Conservation (phyloP, 2,888 invertebrate species). For the Muscina levida region DNA sequence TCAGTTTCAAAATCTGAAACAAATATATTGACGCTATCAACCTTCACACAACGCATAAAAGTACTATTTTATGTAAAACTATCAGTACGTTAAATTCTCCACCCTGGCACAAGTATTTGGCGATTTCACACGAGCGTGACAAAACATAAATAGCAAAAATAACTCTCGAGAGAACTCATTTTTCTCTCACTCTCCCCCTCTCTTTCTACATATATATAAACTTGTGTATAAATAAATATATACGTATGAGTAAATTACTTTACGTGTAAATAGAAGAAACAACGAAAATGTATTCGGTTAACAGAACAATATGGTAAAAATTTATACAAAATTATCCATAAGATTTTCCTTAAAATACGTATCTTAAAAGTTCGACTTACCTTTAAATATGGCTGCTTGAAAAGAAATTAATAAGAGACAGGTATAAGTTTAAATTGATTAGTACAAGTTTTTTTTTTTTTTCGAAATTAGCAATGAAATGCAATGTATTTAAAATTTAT, state of each 20-base stretch:
- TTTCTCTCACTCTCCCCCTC: slow-evolving; percentile 41
- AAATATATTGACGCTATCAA: too few species aligned
- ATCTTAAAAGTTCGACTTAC: slow-evolving; percentile 50
- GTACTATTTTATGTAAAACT: too few species aligned
- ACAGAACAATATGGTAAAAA: slow-evolving; percentile 7
- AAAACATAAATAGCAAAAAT: not conserved
- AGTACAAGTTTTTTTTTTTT: not conserved
- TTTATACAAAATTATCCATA: not conserved
- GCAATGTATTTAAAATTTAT: slow-evolving; percentile 20
- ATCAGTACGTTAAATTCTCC: too few species aligned
- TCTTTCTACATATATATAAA: slow-evolving; percentile 26
- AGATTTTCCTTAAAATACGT: not conserved
- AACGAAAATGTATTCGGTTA: not conserved
- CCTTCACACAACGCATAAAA: too few species aligned
- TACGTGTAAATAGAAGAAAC: not conserved
- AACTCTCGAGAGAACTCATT: slow-evolving; percentile 11
- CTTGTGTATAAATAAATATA: too few species aligned
- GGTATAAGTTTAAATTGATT: too few species aligned
- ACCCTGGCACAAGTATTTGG: too few species aligned
- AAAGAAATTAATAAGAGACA: slow-evolving; percentile 21
- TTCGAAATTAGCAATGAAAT: slow-evolving; percentile 38
- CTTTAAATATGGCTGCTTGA: slow-evolving; percentile 59
- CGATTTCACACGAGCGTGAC: not conserved
- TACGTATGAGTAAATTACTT: too few species aligned
- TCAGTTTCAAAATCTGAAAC: too few species aligned